A percentile compares a stretch with the other conserved stretches of the same genome.
These are phyloP conservation scores for Allygus modestus DNA, from an alignment of 2,888 invertebrate species.

Conservation along the genomic window DNA sequence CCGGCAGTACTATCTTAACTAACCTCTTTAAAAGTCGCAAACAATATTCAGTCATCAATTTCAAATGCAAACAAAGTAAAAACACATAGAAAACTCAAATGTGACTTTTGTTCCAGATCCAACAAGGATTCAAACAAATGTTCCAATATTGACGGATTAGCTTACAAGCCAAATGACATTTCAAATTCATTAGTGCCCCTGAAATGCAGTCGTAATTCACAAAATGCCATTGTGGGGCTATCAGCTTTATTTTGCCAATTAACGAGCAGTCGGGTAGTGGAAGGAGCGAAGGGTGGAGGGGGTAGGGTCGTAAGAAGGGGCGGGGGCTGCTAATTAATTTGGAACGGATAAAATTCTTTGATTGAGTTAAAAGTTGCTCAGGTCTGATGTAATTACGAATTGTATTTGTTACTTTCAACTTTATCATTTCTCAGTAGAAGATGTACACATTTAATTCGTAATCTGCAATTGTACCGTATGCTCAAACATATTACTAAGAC, in stretches of 20 bases:
- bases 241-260: slow-evolving; percentile 38
- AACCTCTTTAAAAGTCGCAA: too few species aligned
- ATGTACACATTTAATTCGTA: neutral
- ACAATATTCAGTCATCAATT: too few species aligned
- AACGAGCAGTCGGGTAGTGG: neutral
- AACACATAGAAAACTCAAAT: too few species aligned
- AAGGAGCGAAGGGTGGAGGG: neutral
- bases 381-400: slow-evolving; percentile 7
- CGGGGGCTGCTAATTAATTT: slow-evolving; percentile 17
- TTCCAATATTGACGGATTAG: too few species aligned
- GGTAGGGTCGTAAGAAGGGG: neutral
- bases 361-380: slow-evolving; percentile 32
- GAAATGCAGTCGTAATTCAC: neutral
- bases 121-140: too few species aligned
- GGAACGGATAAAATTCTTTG: slow-evolving; percentile 41
- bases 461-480: too few species aligned
- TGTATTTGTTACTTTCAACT: slow-evolving; percentile 1
- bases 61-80: too few species aligned
- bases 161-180: neutral
- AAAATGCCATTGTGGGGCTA: slow-evolving; percentile 13
- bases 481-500: too few species aligned
- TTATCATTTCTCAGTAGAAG: neutral
- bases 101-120: too few species aligned
- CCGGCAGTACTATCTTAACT: too few species aligned
- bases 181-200: slow-evolving; percentile 6